A percentile compares a stretch with the other conserved stretches of the same genome.
Conservation (phyloP, 2,888 invertebrate genomes). For the Neelides folsomi region DNA sequence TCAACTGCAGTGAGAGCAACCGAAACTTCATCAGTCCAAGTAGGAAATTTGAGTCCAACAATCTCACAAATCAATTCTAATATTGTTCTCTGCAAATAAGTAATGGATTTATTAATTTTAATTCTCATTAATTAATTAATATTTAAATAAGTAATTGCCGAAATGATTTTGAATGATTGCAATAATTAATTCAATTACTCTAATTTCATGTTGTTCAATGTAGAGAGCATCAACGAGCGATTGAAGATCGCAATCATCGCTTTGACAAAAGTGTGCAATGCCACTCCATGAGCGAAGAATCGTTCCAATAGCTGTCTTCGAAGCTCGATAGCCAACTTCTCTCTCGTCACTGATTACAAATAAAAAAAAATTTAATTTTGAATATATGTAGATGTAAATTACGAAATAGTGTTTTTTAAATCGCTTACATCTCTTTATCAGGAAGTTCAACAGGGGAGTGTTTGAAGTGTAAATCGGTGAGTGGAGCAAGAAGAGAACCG, state of each 20-base stretch:
- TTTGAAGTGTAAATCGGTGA: conserved; percentile 75
- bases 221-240: conserved; percentile 68
- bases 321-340: conserved; percentile 70
- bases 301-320: conserved; percentile 51
- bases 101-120: background rate
- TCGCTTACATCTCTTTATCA: conserved; percentile 24
- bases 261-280: conserved; percentile 71
- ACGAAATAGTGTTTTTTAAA: too few species aligned
- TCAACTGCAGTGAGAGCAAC: conserved; percentile 78
- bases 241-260: conserved; percentile 58
- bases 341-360: conserved; percentile 43
- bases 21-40: conserved; percentile 84
- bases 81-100: conserved; percentile 65
- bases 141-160: background rate
- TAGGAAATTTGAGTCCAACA: conserved; percentile 71
- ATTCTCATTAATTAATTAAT: background rate
- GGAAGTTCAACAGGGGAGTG: conserved; percentile 34
- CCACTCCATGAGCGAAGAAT: conserved; percentile 73
- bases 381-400: background rate
- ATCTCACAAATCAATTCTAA: conserved; percentile 83
- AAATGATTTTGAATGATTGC: background rate
- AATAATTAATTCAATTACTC: conserved; percentile 46
- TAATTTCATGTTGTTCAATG: conserved; percentile 74
- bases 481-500: conserved; percentile 77
- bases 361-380: background rate